Conservation (phyloP, 2,888 invertebrate species). For the Colletes collaris region DNA sequence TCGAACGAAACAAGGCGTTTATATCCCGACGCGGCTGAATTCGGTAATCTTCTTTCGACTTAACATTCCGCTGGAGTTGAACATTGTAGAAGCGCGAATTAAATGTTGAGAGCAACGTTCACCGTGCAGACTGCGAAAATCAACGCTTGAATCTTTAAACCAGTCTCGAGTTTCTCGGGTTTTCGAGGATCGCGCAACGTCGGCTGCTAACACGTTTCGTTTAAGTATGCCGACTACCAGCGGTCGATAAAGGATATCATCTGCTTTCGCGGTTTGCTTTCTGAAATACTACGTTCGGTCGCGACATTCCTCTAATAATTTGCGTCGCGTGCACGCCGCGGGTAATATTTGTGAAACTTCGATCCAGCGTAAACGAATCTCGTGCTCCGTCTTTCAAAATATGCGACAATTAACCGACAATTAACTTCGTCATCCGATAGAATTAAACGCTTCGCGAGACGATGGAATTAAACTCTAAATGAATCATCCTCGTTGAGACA, state of each 20-base stretch:
- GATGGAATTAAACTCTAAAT: neutral
- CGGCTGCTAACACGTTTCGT: conserved; percentile 25
- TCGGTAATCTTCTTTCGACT: neutral
- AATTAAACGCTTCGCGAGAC: conserved; percentile 10
- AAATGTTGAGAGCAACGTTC: neutral
- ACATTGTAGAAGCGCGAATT: neutral
- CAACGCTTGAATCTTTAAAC: conserved; percentile 7
- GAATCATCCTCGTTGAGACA: neutral
- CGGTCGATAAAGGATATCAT: conserved; percentile 53
- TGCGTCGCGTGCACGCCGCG: no score
- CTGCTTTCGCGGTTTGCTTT: conserved; percentile 31
- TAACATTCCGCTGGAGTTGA: neutral
- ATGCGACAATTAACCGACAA: neutral
- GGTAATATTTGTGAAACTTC: conserved; percentile 8
- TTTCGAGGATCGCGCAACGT: conserved; percentile 16
- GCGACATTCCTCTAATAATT: no score
- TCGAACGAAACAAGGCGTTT: no score
- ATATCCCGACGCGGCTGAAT: no score
- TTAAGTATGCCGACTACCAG: conserved; percentile 49
- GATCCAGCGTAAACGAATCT: no score
- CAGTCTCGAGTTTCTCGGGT: conserved; percentile 2
- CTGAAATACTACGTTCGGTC: conserved; percentile 11
- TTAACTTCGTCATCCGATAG: conserved; percentile 3
- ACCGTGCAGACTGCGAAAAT: neutral
- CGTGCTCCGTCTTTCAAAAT: no score